Conservation (phyloP, 2,113 vertebrate species). For the Syngnathoides biaculeatus region DNA sequence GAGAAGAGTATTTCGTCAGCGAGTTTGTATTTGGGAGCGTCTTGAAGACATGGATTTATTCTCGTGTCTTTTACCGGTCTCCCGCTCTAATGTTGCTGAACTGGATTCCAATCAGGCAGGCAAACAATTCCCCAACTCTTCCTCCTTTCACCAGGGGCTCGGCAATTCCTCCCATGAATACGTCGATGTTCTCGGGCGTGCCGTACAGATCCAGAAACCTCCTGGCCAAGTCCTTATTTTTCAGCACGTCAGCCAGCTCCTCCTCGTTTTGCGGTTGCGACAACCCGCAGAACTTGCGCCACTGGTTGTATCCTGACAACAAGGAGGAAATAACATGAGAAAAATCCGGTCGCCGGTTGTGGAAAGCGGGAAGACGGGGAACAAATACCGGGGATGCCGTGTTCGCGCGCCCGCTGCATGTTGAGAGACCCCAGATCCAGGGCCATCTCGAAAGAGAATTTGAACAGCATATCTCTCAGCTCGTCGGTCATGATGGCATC, state of each 20-base stretch:
- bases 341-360: not conserved
- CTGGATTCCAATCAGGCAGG: conserved; percentile 67
- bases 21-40: not conserved
- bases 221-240: conserved; percentile 48
- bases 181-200: conserved; percentile 67
- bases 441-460: conserved; percentile 42
- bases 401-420: conserved; percentile 80
- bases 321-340: not conserved
- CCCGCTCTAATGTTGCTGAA: conserved; percentile 58
- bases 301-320: conserved; percentile 66
- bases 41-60: not conserved
- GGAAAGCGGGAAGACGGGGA: not conserved
- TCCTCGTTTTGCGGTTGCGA: conserved; percentile 34
- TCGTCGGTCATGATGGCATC: conserved; percentile 74
- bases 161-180: conserved; percentile 67
- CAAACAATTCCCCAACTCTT: conserved; percentile 75
- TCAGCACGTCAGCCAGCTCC: conserved; percentile 47
- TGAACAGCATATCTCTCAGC: conserved; percentile 77
- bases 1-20: conserved; percentile 2
- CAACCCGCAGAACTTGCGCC: conserved; percentile 65
- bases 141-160: conserved; percentile 68
- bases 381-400: conserved; percentile 46
- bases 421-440: conserved; percentile 79
- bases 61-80: conserved; percentile 50
- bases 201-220: conserved; percentile 55